Evolutionary conservation across 92 coral and sea anemone species (phyloP).

Genomic region (Epizoanthus stellaris): DNA sequence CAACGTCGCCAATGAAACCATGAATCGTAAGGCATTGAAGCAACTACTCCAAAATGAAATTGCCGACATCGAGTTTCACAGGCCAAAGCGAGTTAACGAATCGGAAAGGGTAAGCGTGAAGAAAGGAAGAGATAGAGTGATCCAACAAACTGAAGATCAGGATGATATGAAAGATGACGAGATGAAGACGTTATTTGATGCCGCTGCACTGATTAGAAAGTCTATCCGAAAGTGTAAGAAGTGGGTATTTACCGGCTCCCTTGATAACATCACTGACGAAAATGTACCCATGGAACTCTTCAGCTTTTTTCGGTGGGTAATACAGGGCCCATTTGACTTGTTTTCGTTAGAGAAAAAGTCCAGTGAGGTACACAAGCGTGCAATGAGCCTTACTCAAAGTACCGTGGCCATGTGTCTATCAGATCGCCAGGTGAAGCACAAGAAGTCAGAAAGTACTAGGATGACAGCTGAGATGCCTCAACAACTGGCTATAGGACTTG

Average conservation of each 20-base stretch:
- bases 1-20: conserved; percentile 54
- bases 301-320: conserved; percentile 70
- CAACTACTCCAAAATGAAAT: conserved; percentile 71
- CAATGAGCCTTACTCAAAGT: conserved; percentile 70
- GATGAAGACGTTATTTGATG: conserved; percentile 74
- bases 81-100: conserved; percentile 73
- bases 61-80: conserved; percentile 68
- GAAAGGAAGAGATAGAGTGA: conserved; percentile 59
- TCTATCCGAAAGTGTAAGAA: conserved; percentile 67
- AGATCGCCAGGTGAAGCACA: conserved; percentile 56
- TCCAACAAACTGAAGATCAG: conserved; percentile 58
- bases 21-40: conserved; percentile 58
- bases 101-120: conserved; percentile 69
- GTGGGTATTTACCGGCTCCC: conserved; percentile 74
- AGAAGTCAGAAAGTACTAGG: conserved; percentile 50
- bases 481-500: conserved; percentile 75
- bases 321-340: conserved; percentile 62
- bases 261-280: conserved; percentile 53
- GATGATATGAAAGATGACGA: conserved; percentile 43
- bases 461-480: conserved; percentile 73
- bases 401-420: conserved; percentile 70
- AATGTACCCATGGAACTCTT: conserved; percentile 67
- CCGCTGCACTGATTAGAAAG: conserved; percentile 73
- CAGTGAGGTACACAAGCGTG: conserved; percentile 64
- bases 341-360: conserved; percentile 55